These are phyloP conservation scores for Melinopterus prodromus DNA, from an alignment of 2,888 invertebrate genomes.

Conservation along the genomic window DNA sequence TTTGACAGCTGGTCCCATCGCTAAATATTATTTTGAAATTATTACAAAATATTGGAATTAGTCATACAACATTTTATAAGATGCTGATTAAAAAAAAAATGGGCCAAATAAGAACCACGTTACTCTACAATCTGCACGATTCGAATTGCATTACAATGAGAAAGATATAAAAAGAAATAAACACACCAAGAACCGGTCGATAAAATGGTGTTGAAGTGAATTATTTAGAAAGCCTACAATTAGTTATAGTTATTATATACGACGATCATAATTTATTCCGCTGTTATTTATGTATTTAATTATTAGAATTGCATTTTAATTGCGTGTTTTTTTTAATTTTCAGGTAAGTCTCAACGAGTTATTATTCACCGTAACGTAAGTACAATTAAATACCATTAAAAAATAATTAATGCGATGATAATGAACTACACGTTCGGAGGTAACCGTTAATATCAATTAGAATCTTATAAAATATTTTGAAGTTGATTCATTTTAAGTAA, in stretches of 20 bases:
- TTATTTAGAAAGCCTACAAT: constrained; percentile 4
- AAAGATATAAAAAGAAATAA: too few relatives aligned
- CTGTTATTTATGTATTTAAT: background rate
- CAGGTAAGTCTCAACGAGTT: background rate
- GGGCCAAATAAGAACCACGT: too few relatives aligned
- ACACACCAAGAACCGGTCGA: too few relatives aligned
- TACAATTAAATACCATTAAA: background rate
- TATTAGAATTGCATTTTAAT: constrained; percentile 4
- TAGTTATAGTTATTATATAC: background rate
- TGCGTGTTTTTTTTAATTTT: background rate
- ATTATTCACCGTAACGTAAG: constrained; percentile 4
- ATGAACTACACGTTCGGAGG: background rate
- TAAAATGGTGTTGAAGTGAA: background rate
- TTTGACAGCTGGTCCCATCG: too few relatives aligned
- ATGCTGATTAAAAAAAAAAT: too few relatives aligned
- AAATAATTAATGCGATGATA: background rate
- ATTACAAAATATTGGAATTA: too few relatives aligned
- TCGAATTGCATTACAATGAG: too few relatives aligned
- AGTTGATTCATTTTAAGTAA: background rate
- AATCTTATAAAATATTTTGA: background rate
- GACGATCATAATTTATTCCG: background rate
- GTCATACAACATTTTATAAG: too few relatives aligned
- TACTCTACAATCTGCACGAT: too few relatives aligned
- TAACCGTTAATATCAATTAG: constrained; percentile 4
- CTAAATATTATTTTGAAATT: too few relatives aligned